Evolutionary conservation across 1,140 invertebrate genomes (phyloP).

Genomic region (Pararge aegeria): DNA sequence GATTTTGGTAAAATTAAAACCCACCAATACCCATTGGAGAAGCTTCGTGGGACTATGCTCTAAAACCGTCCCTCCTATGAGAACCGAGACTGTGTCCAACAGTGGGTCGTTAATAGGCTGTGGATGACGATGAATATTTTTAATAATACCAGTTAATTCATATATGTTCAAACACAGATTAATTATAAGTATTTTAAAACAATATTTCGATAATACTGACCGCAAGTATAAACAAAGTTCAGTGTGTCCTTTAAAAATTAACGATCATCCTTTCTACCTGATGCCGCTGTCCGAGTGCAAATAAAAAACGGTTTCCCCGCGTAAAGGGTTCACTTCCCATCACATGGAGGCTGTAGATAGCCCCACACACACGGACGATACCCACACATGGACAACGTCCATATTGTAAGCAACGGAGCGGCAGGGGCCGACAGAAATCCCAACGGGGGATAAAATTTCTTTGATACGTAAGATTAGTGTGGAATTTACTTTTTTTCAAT

Average conservation of each 20-base stretch:
- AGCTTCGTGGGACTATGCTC: too few relatives aligned
- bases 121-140: too few relatives aligned
- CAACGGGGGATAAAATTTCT: slow-evolving; percentile 72
- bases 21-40: too few relatives aligned
- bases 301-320: slow-evolving; percentile 76
- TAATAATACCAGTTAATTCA: too few relatives aligned
- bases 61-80: too few relatives aligned
- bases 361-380: slow-evolving; percentile 33
- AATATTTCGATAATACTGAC: slow-evolving; percentile 26
- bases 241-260: slow-evolving; percentile 77
- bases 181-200: not conserved
- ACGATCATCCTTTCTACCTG: slow-evolving; percentile 79
- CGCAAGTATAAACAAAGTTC: slow-evolving; percentile 63
- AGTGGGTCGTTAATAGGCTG: too few relatives aligned
- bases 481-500: slow-evolving; percentile 29
- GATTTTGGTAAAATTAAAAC: too few relatives aligned
- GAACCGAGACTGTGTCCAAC: too few relatives aligned
- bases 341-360: slow-evolving; percentile 58
- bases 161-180: too few relatives aligned
- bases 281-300: slow-evolving; percentile 75
- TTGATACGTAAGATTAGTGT: slow-evolving; percentile 54
- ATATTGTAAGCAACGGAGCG: slow-evolving; percentile 36
- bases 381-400: slow-evolving; percentile 34
- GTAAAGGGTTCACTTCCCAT: slow-evolving; percentile 79
- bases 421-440: slow-evolving; percentile 67